phyloP scores from a whole-genome alignment of 2,797 vertebrate species.

The Octomys mimax region DNA sequence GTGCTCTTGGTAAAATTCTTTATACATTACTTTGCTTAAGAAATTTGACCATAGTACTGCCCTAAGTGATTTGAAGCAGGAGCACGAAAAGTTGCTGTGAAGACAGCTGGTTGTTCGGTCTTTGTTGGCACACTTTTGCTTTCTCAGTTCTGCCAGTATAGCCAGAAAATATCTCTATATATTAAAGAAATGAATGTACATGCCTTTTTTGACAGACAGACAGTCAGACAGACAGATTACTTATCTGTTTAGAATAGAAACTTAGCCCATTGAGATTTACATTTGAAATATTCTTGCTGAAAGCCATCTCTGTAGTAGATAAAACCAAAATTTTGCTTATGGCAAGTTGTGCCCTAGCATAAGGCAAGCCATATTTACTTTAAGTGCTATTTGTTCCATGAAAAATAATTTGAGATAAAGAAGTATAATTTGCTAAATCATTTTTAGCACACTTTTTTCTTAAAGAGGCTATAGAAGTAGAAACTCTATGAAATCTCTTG shows the following conservation, averaged over 20 bases:
- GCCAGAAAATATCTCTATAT: neutral
- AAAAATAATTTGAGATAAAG: slow-evolving; percentile 10
- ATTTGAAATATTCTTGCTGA: slow-evolving; percentile 16
- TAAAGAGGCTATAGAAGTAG: slow-evolving; percentile 4
- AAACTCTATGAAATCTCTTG: neutral
- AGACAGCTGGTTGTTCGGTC: neutral
- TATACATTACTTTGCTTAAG: slow-evolving; percentile 36
- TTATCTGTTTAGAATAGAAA: slow-evolving; percentile 9
- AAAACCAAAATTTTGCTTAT: slow-evolving; percentile 10
- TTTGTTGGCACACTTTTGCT: neutral
- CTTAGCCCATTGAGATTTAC: neutral
- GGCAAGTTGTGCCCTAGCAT: neutral
- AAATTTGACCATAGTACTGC: neutral
- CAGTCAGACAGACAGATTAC: neutral
- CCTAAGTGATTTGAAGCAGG: slow-evolving; percentile 30
- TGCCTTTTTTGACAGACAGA: neutral
- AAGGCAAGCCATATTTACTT: slow-evolving; percentile 16
- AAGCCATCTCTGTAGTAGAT: neutral
- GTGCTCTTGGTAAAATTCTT: neutral
- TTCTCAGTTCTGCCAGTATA: slow-evolving; percentile 37
- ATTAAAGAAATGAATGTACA: slow-evolving; percentile 5
- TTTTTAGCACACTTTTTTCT: slow-evolving; percentile 28
- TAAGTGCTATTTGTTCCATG: slow-evolving; percentile 31
- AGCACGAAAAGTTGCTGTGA: neutral
- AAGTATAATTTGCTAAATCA: slow-evolving; percentile 19